A percentile compares a stretch with the other conserved stretches of the same genome.
These are phyloP conservation scores for Notolepis coatsorum DNA, from an alignment of 2,797 vertebrate species.

Conservation along the genomic window DNA sequence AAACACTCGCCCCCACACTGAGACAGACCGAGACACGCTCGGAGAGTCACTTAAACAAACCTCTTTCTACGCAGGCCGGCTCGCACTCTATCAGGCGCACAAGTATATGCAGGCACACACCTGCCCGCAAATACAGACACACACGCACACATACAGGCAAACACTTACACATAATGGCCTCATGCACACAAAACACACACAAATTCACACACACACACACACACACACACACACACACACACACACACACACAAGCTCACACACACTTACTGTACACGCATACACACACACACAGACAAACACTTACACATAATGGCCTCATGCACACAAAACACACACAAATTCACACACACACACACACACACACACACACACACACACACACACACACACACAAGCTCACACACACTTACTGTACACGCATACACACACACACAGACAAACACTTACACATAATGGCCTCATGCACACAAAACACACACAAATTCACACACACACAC, in stretches of 20 bases:
- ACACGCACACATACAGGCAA: not conserved
- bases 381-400: not conserved
- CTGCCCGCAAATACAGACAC: not conserved
- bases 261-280: not conserved
- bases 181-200: not conserved
- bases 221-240: not conserved
- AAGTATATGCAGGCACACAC: conserved; percentile 1
- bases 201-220: not conserved
- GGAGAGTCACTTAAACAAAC: conserved; percentile 34
- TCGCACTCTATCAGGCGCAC: conserved; percentile 21
- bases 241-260: conserved; percentile 1
- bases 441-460: too few species aligned
- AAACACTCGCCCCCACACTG: conserved; percentile 28
- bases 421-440: conserved; percentile 38
- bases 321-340: too few species aligned
- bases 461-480: not conserved
- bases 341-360: not conserved
- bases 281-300: not conserved
- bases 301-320: not conserved
- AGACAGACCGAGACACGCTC: conserved; percentile 34
- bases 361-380: not conserved
- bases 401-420: conserved; percentile 28
- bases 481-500: not conserved
- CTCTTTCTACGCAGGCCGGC: conserved; percentile 6
- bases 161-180: not conserved